phyloP scores from a whole-genome alignment of 2,113 vertebrate genomes.

The Pogonocichla stellata region DNA sequence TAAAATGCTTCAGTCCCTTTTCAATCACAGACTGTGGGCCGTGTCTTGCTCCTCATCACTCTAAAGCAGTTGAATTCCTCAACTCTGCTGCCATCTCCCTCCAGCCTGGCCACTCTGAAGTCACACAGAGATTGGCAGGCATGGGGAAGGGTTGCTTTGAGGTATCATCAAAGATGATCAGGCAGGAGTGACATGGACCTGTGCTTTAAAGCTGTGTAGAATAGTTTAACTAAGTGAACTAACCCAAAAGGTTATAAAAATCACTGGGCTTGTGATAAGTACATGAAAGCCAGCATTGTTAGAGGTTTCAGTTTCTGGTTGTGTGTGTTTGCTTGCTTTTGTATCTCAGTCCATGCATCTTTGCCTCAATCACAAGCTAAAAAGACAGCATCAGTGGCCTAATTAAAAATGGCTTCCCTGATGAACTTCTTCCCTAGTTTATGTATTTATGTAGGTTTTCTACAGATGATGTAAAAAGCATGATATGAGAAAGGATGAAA shows the following conservation, averaged over 20 bases:
- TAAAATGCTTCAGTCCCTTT: not conserved
- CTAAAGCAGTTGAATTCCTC: not conserved
- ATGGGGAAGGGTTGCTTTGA: not conserved
- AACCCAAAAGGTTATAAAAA: not conserved
- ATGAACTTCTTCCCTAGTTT: slow-evolving; percentile 17
- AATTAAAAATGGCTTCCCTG: slow-evolving; percentile 41
- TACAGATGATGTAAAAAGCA: not conserved
- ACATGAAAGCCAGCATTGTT: not conserved
- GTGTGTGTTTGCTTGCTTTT: not conserved
- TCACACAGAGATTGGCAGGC: not conserved
- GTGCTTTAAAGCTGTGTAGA: not conserved
- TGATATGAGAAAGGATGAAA: not conserved
- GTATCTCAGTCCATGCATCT: not conserved
- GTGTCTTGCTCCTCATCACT: not conserved
- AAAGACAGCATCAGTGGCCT: not conserved
- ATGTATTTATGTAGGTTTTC: not conserved
- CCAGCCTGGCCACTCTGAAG: not conserved
- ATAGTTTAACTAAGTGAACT: not conserved
- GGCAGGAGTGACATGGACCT: not conserved
- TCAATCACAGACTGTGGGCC: not conserved
- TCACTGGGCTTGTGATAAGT: not conserved
- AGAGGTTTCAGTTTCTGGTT: not conserved
- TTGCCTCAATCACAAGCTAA: not conserved
- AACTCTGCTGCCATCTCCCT: not conserved
- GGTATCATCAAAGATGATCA: not conserved